phyloP scores from a whole-genome alignment of 2,797 vertebrate species.

The Euthynnus affinis region DNA sequence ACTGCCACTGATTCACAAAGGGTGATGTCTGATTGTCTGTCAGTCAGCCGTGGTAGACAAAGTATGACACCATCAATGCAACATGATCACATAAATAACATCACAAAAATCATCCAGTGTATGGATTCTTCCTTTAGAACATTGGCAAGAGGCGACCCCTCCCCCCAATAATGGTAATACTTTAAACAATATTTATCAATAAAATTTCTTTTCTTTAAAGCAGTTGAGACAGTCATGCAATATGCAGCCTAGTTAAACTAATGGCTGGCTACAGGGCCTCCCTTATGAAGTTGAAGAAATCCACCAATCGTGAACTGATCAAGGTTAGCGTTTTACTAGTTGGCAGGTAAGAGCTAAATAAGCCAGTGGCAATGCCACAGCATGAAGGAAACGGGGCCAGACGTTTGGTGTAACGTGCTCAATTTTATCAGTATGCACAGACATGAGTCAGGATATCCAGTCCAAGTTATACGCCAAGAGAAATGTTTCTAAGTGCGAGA shows the following conservation, averaged over 20 bases:
- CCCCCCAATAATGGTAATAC: slow-evolving; percentile 63
- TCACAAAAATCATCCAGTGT: slow-evolving; percentile 82
- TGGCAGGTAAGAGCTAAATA: slow-evolving; percentile 65
- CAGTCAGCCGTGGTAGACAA: slow-evolving; percentile 69
- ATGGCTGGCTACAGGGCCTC: slow-evolving; percentile 49
- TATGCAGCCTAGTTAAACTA: slow-evolving; percentile 65
- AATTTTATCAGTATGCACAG: slow-evolving; percentile 24
- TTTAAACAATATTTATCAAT: slow-evolving; percentile 69
- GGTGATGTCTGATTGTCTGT: slow-evolving; percentile 84
- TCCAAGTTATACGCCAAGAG: slow-evolving; percentile 42
- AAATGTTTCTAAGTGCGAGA: slow-evolving; percentile 43
- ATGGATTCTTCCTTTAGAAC: slow-evolving; percentile 73
- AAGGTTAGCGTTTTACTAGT: slow-evolving; percentile 52
- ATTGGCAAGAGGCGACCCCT: slow-evolving; percentile 64
- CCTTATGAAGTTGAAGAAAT: slow-evolving; percentile 43
- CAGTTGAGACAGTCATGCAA: slow-evolving; percentile 83
- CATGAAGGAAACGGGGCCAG: slow-evolving; percentile 39
- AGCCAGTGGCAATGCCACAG: slow-evolving; percentile 31
- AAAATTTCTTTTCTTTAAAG: slow-evolving; percentile 77
- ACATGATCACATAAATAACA: slow-evolving; percentile 84
- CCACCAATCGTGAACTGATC: slow-evolving; percentile 44
- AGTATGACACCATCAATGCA: slow-evolving; percentile 75
- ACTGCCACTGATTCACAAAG: slow-evolving; percentile 67
- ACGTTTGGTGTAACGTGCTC: slow-evolving; percentile 48
- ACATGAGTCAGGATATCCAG: slow-evolving; percentile 42